Percentiles rank a stretch among this genome's conserved stretches.
phyloP scores from a whole-genome alignment of 37 sponge, comb jelly and placozoan genomes.

The Agelas oroides region DNA sequence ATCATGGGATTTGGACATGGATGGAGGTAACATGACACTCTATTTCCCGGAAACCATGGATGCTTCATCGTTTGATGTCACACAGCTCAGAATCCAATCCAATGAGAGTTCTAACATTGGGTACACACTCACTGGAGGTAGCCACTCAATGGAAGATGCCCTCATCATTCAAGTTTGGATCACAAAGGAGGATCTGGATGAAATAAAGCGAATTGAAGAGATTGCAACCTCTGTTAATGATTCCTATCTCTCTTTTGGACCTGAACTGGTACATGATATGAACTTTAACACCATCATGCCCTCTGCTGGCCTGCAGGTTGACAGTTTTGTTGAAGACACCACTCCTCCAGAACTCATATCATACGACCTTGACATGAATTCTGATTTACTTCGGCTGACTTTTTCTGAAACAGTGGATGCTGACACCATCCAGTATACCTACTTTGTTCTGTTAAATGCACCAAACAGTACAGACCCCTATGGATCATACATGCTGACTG shows the following conservation, averaged over 20 bases:
- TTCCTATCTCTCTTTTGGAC: conserved; percentile 72
- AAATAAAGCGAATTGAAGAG: conserved; percentile 85
- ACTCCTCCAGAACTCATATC: conserved; percentile 74
- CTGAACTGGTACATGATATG: conserved; percentile 81
- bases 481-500: conserved; percentile 49
- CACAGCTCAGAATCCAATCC: conserved; percentile 79
- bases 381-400: conserved; percentile 62
- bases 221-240: conserved; percentile 75
- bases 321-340: conserved; percentile 66
- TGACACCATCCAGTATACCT: conserved; percentile 46
- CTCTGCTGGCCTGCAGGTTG: conserved; percentile 43
- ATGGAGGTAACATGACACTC: conserved; percentile 68
- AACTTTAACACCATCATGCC: conserved; percentile 64
- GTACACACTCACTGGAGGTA: conserved; percentile 77
- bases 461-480: conserved; percentile 52
- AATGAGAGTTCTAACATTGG: conserved; percentile 55
- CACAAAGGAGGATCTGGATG: conserved; percentile 83
- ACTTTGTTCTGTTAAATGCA: conserved; percentile 51
- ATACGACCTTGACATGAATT: conserved; percentile 83
- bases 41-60: conserved; percentile 89
- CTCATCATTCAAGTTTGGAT: conserved; percentile 55
- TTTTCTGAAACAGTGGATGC: conserved; percentile 92
- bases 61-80: conserved; percentile 73
- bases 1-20: conserved; percentile 84
- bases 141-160: conserved; percentile 47